A percentile compares a stretch with the other conserved stretches of the same genome.
Evolutionary conservation across 2,113 vertebrate genomes (phyloP).

Genomic region (Charina bottae): DNA sequence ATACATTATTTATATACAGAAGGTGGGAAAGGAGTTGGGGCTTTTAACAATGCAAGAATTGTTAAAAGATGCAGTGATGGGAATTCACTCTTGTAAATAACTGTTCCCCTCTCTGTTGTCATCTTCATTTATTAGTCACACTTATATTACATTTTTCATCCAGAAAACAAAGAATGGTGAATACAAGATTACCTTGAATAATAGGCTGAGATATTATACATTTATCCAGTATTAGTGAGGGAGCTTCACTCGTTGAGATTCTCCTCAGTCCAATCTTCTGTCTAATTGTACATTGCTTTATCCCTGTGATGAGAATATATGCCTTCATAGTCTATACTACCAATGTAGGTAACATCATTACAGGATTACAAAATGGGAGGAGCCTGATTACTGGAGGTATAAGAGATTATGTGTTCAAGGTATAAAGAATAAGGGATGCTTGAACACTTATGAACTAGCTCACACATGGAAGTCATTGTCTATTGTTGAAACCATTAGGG

Average conservation of each 20-base stretch:
- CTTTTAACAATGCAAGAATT: neutral
- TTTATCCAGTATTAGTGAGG: neutral
- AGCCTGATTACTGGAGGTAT: no score
- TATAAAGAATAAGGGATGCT: neutral
- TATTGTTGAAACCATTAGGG: neutral
- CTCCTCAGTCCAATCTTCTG: neutral
- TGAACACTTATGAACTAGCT: neutral
- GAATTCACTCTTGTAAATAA: neutral
- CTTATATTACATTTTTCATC: neutral
- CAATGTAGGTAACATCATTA: neutral
- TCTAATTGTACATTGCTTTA: neutral
- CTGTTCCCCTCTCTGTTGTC: neutral
- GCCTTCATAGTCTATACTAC: neutral
- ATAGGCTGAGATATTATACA: neutral
- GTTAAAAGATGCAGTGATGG: neutral
- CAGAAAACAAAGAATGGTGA: neutral
- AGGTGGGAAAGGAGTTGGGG: neutral
- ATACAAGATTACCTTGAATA: neutral
- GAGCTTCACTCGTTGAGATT: neutral
- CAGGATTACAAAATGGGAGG: neutral
- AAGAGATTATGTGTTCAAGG: neutral
- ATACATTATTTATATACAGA: conserved; percentile 19
- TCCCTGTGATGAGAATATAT: neutral
- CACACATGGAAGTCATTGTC: neutral
- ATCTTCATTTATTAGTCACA: neutral